Evolutionary conservation across 2,888 invertebrate genomes (phyloP).

Genomic region (Sinhomidia bicolor): DNA sequence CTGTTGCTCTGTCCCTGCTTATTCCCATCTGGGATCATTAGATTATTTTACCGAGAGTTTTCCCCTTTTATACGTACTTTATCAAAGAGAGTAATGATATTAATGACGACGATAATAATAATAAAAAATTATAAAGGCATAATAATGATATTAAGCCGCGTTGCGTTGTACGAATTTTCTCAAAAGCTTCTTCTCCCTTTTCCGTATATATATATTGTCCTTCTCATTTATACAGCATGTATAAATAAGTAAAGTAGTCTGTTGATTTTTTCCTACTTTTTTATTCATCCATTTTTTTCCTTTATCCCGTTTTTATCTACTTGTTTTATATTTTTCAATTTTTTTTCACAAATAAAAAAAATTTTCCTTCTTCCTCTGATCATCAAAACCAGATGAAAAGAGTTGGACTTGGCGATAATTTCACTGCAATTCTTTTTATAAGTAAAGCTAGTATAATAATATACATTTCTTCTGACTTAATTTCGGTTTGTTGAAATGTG

Average conservation of each 20-base stretch:
- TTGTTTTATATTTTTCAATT: background rate
- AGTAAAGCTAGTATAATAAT: no score
- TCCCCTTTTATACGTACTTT: background rate
- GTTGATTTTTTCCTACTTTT: background rate
- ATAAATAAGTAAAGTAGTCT: no score
- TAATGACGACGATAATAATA: slow-evolving; percentile 20
- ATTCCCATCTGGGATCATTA: slow-evolving; percentile 73
- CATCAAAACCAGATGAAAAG: background rate
- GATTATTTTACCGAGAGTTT: slow-evolving; percentile 30
- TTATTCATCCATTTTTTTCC: background rate
- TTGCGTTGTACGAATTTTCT: background rate
- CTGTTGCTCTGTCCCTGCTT: slow-evolving; percentile 3
- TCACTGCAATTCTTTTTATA: background rate
- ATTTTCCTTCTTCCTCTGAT: background rate
- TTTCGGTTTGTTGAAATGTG: background rate
- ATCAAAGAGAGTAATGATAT: background rate
- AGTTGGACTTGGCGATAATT: slow-evolving; percentile 17
- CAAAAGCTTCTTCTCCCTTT: background rate
- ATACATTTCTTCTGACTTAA: slow-evolving; percentile 13
- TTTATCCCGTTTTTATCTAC: background rate
- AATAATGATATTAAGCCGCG: slow-evolving; percentile 40
- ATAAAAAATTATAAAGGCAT: background rate
- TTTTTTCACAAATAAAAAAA: no score
- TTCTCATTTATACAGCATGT: no score
- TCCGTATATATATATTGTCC: no score